Conservation (phyloP, 2,797 vertebrate species). For the Loriculus beryllinus region DNA sequence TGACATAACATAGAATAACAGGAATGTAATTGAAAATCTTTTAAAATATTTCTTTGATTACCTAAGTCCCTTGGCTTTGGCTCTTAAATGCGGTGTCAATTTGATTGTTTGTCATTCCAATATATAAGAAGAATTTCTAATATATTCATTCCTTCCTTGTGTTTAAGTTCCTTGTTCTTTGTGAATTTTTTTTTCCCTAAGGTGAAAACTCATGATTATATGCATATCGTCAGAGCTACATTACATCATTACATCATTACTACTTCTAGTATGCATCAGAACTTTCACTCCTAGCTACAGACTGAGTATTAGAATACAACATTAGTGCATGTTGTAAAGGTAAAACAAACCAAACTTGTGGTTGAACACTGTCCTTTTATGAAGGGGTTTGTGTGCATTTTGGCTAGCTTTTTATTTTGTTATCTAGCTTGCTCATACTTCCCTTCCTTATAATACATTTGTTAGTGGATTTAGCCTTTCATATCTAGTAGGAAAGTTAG, state of each 20-base stretch:
- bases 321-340: neutral
- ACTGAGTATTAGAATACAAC: neutral
- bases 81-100: neutral
- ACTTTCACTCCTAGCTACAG: neutral
- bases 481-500: neutral
- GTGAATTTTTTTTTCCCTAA: neutral
- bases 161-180: neutral
- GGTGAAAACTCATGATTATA: neutral
- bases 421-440: neutral
- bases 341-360: neutral
- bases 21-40: neutral
- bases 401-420: neutral
- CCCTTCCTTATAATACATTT: neutral
- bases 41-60: neutral
- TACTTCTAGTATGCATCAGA: neutral
- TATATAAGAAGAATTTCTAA: neutral
- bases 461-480: neutral
- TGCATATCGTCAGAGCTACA: neutral
- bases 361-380: neutral
- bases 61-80: neutral
- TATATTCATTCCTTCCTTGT: neutral
- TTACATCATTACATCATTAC: neutral
- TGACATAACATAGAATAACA: neutral
- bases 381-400: fast-evolving
- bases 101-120: neutral